Evolutionary conservation across 2,113 vertebrate genomes (phyloP).

Genomic region (Boulengeromyrus knoepffleri): DNA sequence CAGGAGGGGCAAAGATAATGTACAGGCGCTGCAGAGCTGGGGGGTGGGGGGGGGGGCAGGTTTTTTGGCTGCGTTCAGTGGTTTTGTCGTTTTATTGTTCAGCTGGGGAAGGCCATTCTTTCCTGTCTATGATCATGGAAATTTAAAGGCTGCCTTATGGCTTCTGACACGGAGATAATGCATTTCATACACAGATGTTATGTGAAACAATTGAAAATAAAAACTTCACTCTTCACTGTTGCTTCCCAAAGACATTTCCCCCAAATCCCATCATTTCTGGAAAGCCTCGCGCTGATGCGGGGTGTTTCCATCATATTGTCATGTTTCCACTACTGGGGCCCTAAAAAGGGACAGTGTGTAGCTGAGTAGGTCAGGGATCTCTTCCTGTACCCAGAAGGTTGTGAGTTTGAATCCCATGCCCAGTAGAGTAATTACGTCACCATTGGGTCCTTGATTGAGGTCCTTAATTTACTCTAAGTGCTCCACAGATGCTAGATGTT

Average conservation of each 20-base stretch:
- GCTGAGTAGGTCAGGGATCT: neutral
- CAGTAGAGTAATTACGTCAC: neutral
- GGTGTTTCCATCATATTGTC: neutral
- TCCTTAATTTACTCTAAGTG: neutral
- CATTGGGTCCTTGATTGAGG: neutral
- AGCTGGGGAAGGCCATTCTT: neutral
- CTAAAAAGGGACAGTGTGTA: neutral
- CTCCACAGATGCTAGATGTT: neutral
- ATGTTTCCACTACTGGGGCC: neutral
- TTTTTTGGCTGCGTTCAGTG: neutral
- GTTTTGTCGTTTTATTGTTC: neutral
- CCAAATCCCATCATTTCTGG: neutral
- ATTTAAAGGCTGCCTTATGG: neutral
- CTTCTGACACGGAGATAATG: neutral
- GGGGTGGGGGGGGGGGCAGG: neutral
- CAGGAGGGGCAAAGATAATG: neutral
- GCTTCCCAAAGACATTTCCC: neutral
- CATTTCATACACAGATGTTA: neutral
- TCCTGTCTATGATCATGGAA: neutral
- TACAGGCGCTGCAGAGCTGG: neutral
- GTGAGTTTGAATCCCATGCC: neutral
- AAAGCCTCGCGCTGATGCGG: neutral
- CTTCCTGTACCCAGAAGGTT: neutral
- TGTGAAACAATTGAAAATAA: conserved; percentile 4
- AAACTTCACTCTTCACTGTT: neutral